Evolutionary conservation across 1,140 invertebrate genomes (phyloP).

Genomic region (Neodiprion fabricii): DNA sequence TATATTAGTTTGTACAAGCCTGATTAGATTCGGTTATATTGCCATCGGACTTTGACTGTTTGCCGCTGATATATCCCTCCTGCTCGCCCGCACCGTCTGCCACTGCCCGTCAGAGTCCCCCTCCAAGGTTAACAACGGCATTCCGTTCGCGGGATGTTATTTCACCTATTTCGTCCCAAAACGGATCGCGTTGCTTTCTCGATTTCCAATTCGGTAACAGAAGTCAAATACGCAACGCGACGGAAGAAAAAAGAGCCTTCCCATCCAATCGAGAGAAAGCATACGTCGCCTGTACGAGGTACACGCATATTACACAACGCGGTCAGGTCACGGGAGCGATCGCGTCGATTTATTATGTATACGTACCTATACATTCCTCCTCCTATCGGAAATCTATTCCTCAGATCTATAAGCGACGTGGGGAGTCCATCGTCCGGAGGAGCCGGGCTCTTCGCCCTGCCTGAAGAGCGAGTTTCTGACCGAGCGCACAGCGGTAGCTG

Average conservation of each 20-base stretch:
- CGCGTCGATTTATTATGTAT: background rate
- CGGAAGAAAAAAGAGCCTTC: background rate
- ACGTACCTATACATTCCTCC: background rate
- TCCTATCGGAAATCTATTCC: background rate
- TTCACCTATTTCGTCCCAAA: background rate
- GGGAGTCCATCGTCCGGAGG: slow-evolving; percentile 48
- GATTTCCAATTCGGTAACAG: background rate
- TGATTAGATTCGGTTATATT: slow-evolving; percentile 48
- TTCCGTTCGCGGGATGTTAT: background rate
- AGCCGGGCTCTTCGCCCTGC: slow-evolving; percentile 29
- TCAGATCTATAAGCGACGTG: slow-evolving; percentile 43
- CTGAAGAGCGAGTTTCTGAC: slow-evolving; percentile 44
- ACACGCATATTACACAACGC: background rate
- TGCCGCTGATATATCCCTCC: slow-evolving; percentile 16
- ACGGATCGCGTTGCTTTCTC: background rate
- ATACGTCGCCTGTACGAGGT: background rate
- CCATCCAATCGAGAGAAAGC: background rate
- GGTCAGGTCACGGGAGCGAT: background rate
- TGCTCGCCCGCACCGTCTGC: background rate
- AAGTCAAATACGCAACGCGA: background rate
- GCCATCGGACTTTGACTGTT: slow-evolving; percentile 43
- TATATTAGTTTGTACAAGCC: slow-evolving; percentile 52
- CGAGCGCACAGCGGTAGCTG: slow-evolving; percentile 60
- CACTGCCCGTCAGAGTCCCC: no score
- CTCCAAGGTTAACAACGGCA: background rate